Conservation (phyloP, 2,113 vertebrate genomes). For the Patagioenas fasciata region DNA sequence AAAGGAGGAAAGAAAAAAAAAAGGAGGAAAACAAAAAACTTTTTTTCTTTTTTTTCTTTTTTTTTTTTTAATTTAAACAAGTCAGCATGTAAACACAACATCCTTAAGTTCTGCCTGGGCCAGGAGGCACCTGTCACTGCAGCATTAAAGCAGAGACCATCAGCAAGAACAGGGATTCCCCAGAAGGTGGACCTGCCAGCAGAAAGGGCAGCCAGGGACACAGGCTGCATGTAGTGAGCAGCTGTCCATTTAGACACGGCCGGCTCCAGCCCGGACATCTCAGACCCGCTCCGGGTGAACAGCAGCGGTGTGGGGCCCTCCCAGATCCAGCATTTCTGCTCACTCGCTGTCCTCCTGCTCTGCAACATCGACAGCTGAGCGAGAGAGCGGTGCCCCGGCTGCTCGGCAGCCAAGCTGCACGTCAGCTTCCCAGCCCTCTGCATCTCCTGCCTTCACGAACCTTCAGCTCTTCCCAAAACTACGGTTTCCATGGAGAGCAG, state of each 20-base stretch:
- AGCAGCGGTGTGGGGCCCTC: not conserved
- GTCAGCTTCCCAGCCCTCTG: not conserved
- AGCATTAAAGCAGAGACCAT: not conserved
- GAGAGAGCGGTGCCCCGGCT: accelerated
- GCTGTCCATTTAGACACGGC: not conserved
- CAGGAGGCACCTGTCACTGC: not conserved
- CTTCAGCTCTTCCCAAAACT: not conserved
- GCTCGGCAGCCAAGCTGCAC: not conserved
- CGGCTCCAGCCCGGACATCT: accelerated
- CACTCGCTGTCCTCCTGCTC: not conserved
- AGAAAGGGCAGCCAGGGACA: not conserved
- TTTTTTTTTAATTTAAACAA: not conserved
- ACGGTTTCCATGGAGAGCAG: not conserved
- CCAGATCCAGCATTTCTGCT: accelerated
- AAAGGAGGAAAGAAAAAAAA: too few relatives aligned
- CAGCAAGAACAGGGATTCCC: not conserved
- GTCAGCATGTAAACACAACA: not conserved
- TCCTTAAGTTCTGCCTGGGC: not conserved
- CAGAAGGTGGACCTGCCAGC: not conserved
- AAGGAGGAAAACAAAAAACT: not conserved
- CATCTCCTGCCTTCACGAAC: not conserved
- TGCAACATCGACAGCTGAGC: not conserved
- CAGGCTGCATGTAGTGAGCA: not conserved
- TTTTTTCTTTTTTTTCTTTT: too few relatives aligned
- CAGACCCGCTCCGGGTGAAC: not conserved